These are phyloP conservation scores for Zonotrichia albicollis DNA, from an alignment of 2,797 vertebrate species.

Conservation along the genomic window DNA sequence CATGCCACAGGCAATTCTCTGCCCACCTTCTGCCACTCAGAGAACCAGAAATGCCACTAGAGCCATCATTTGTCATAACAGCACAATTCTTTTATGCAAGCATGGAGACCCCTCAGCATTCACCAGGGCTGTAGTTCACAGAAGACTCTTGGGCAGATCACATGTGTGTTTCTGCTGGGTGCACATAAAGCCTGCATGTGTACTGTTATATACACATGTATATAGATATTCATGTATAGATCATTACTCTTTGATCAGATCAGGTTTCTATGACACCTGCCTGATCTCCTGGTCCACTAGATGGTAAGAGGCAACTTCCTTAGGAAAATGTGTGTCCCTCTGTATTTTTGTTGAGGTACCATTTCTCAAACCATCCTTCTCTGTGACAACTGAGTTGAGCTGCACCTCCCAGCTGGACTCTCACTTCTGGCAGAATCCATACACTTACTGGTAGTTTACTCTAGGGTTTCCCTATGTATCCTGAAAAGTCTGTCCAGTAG, in stretches of 20 bases:
- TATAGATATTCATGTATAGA: not conserved
- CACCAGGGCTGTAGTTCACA: not conserved
- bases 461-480: not conserved
- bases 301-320: not conserved
- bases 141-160: not conserved
- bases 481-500: not conserved
- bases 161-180: accelerated
- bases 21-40: not conserved
- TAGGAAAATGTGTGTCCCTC: not conserved
- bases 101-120: not conserved
- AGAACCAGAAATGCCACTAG: not conserved
- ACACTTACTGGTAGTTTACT: not conserved
- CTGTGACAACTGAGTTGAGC: not conserved
- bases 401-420: not conserved
- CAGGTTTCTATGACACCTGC: not conserved
- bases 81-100: not conserved
- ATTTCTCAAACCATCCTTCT: not conserved
- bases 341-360: not conserved
- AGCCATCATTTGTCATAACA: not conserved
- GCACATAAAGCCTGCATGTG: not conserved
- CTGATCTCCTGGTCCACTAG: not conserved
- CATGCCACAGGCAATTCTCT: not conserved
- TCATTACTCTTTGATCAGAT: not conserved
- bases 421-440: not conserved
- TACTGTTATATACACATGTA: accelerated